phyloP scores from a whole-genome alignment of 2,797 vertebrate genomes.

The Phylloscopus collybita region DNA sequence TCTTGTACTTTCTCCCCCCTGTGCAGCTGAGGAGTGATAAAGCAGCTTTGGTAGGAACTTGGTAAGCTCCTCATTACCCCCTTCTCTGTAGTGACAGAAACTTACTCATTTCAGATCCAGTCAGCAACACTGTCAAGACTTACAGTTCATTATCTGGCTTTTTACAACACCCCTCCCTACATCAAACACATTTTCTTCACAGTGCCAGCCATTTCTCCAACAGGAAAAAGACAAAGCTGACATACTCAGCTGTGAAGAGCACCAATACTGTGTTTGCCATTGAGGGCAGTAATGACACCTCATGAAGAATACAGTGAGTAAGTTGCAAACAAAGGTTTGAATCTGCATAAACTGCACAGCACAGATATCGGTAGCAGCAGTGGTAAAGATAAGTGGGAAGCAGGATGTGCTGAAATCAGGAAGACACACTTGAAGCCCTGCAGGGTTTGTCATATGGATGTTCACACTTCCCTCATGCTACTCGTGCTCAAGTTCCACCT shows the following conservation, averaged over 20 bases:
- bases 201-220: background rate
- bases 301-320: background rate
- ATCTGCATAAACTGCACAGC: background rate
- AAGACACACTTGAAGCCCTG: background rate
- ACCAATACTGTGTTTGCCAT: background rate
- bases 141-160: background rate
- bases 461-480: background rate
- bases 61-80: background rate
- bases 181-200: background rate
- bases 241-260: background rate
- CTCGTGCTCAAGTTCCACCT: fast-evolving
- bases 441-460: background rate
- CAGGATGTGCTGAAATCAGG: background rate
- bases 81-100: background rate
- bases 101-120: background rate
- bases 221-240: background rate
- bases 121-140: background rate
- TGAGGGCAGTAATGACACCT: background rate
- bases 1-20: background rate
- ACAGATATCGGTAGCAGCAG: background rate
- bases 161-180: background rate
- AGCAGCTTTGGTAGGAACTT: background rate
- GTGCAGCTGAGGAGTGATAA: background rate
- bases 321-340: background rate
- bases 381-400: background rate